phyloP scores from a whole-genome alignment of 1,140 invertebrate genomes.

The Cecropterus lyciades region DNA sequence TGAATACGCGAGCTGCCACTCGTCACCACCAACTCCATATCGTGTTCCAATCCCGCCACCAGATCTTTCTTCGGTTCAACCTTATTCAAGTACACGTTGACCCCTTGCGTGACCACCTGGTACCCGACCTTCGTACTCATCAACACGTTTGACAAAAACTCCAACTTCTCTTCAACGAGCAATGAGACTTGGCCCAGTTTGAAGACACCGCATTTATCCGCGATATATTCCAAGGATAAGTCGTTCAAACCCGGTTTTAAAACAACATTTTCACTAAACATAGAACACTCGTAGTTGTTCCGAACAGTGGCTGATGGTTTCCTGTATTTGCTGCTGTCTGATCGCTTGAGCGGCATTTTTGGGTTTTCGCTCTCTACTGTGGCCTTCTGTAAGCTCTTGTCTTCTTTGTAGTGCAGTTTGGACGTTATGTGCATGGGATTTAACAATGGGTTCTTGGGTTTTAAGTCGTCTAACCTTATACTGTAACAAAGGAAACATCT shows the following conservation, averaged over 20 bases:
- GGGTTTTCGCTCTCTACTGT: slow-evolving; percentile 86
- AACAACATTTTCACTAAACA: slow-evolving; percentile 83
- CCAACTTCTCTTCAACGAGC: slow-evolving; percentile 85
- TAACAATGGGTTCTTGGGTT: slow-evolving; percentile 85
- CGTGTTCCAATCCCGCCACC: slow-evolving; percentile 88
- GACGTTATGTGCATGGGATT: slow-evolving; percentile 88
- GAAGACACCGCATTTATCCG: slow-evolving; percentile 85
- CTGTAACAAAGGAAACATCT: slow-evolving; percentile 60
- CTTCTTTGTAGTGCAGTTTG: slow-evolving; percentile 91
- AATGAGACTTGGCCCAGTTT: slow-evolving; percentile 86
- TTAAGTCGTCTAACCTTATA: slow-evolving; percentile 85
- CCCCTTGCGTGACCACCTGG: slow-evolving; percentile 75
- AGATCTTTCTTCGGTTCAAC: slow-evolving; percentile 86
- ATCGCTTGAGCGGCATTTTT: slow-evolving; percentile 84
- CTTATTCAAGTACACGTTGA: slow-evolving; percentile 80
- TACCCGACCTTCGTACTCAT: slow-evolving; percentile 69
- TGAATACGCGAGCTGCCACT: slow-evolving; percentile 87
- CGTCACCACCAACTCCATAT: slow-evolving; percentile 87
- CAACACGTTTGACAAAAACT: slow-evolving; percentile 86
- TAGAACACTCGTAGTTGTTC: slow-evolving; percentile 87
- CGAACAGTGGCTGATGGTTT: slow-evolving; percentile 82
- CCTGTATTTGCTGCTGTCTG: slow-evolving; percentile 86
- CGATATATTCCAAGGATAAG: slow-evolving; percentile 86
- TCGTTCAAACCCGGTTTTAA: slow-evolving; percentile 90
- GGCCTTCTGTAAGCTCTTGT: slow-evolving; percentile 89